Base-by-base conservation (phyloP, 2,797 vertebrate genomes). In the Dallia pectoralis region DNA sequence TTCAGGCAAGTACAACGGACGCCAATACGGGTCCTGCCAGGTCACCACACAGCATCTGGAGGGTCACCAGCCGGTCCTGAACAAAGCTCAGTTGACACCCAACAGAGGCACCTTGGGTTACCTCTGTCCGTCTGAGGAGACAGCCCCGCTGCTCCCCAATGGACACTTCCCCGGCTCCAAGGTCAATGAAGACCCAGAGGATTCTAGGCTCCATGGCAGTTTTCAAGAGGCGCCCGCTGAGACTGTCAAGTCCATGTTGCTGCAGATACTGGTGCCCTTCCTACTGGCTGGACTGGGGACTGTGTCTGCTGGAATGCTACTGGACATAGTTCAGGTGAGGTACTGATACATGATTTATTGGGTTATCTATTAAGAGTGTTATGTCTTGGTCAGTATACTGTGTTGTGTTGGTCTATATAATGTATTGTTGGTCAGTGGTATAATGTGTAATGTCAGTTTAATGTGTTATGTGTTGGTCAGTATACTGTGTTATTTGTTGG, bases 221-320 rank as follows among this genome's bases (percentile, higher is more conserved):
- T 27, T 51, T 48, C 90, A 79, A 11, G 91, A 82, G 48, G 86
- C 89, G 27, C 93, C 91, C 0, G 91, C 87, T 59, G 97, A 99
- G 82, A 94, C 96, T 0, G 86, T 92, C 12, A 90, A 93, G 40
- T 85, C 91, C 78, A 96, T 99, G 94, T 91, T 96, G 0, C 64
- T 98, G 78, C 97, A 99, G 83, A 97, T 99, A 77, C 90, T 97
- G 0, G 14, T 67, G 68, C 96, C 97, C 0, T 99, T 98, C 86
- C 84, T 99, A 69, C 88, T 99, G 36, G 95, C 97, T 3, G 97
- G 97, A 12, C 91, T 99, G 63, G 97, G 97, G 69, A 99, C 96
- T 0, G 95, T 99, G 78, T 95, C 93, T 16, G 96, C 96, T 5
- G 97, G 97, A 75, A 94, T 97, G 91, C 93, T 99, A 84, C 92